Evolutionary conservation across 2,888 invertebrate genomes (phyloP).

Genomic region (Cheilosia variabilis): DNA sequence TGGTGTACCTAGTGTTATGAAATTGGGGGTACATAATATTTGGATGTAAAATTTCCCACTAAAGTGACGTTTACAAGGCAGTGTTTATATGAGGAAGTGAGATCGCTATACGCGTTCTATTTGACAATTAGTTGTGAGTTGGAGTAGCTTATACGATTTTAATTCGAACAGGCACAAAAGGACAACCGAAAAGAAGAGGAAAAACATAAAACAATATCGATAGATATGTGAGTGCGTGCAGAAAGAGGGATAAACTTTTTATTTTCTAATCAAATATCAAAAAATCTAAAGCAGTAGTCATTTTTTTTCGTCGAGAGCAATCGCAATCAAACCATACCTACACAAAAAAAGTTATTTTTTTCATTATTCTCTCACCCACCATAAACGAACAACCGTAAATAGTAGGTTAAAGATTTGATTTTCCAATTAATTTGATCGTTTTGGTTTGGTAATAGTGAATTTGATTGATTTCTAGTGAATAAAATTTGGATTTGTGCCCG

Average conservation of each 20-base stretch:
- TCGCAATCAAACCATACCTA: conserved; percentile 40
- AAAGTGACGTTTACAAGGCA: conserved; percentile 72
- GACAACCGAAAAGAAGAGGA: conserved; percentile 22
- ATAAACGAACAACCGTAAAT: conserved; percentile 47
- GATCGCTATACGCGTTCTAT: not conserved
- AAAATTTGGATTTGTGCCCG: conserved; percentile 18
- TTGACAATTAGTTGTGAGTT: conserved; percentile 42
- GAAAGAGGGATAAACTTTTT: conserved; percentile 45
- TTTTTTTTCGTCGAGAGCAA: conserved; percentile 71
- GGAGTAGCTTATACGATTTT: conserved; percentile 15
- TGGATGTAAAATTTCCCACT: not conserved
- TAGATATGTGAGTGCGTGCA: conserved; percentile 31
- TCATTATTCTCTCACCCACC: conserved; percentile 50
- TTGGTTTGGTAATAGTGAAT: conserved; percentile 1
- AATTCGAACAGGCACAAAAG: conserved; percentile 45
- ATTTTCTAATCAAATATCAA: conserved; percentile 64
- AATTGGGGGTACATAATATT: not conserved
- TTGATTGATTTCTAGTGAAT: conserved; percentile 30
- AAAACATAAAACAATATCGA: conserved; percentile 33
- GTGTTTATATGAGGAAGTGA: conserved; percentile 68
- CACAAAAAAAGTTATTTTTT: conserved; percentile 43
- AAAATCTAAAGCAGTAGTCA: conserved; percentile 61
- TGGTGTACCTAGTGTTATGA: not conserved
- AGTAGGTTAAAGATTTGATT: conserved; percentile 49
- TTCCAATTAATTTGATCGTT: not conserved